Conservation (phyloP, 1,140 invertebrate genomes). For the Prorops nasuta region DNA sequence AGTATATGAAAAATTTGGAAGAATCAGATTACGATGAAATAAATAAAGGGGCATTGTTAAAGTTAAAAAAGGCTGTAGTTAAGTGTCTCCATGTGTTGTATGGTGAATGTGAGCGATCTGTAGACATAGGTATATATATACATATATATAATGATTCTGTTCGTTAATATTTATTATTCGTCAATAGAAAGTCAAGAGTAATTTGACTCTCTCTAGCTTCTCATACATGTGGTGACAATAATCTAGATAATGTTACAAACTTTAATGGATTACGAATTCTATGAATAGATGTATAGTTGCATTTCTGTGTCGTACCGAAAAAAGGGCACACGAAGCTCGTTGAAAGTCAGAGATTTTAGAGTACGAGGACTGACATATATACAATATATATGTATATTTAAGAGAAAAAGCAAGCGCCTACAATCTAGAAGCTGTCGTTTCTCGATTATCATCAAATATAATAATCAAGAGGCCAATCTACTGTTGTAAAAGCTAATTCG, state of each 20-base stretch:
- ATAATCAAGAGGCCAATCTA: constrained; percentile 23
- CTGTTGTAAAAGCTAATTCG: constrained; percentile 17
- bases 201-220: constrained; percentile 16
- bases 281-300: constrained; percentile 8
- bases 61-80: constrained; percentile 39
- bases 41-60: constrained; percentile 49
- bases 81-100: constrained; percentile 32
- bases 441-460: neutral
- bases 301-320: neutral
- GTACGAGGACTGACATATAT: neutral
- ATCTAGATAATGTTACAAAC: constrained; percentile 35
- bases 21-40: constrained; percentile 28
- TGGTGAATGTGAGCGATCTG: constrained; percentile 20
- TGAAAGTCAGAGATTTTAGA: neutral
- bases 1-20: constrained; percentile 11
- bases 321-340: neutral
- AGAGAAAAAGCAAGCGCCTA: constrained; percentile 1
- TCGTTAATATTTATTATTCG: constrained; percentile 32
- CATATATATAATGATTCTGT: constrained; percentile 20
- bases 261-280: constrained; percentile 15
- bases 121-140: neutral
- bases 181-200: constrained; percentile 5
- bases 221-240: constrained; percentile 40
- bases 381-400: constrained; percentile 5
- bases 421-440: constrained; percentile 8